A percentile compares a stretch with the other conserved stretches of the same genome.
Conservation (phyloP, 2,888 invertebrate genomes). For the Unio delphinus region DNA sequence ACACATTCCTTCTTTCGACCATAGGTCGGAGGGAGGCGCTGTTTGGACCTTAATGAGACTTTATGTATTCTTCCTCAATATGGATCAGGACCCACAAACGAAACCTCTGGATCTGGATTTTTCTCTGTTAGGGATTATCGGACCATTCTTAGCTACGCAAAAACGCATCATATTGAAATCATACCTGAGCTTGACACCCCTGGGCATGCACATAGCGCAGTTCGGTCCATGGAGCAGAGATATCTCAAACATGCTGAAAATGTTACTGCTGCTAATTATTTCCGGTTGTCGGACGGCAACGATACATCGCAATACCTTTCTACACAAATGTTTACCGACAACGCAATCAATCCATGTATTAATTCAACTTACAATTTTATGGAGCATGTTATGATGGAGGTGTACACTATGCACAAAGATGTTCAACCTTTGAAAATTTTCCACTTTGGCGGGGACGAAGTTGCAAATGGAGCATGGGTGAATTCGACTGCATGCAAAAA, state of each 20-base stretch:
- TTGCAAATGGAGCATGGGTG: conserved; percentile 57
- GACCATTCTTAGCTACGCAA: conserved; percentile 60
- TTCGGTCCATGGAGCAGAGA: conserved; percentile 61
- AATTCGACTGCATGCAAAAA: conserved; percentile 54
- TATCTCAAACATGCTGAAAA: conserved; percentile 23
- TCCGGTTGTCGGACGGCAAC: conserved; percentile 46
- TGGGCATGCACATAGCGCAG: conserved; percentile 64
- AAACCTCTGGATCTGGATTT: conserved; percentile 47
- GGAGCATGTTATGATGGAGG: conserved; percentile 43
- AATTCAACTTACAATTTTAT: conserved; percentile 57
- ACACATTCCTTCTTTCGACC: too few species aligned
- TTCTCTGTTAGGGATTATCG: conserved; percentile 47
- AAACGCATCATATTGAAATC: conserved; percentile 56
- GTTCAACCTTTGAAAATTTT: conserved; percentile 54
- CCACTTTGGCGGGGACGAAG: conserved; percentile 69
- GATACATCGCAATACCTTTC: conserved; percentile 47
- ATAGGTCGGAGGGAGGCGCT: conserved; percentile 46
- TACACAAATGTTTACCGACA: conserved; percentile 53
- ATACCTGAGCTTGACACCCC: conserved; percentile 69
- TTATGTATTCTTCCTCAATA: conserved; percentile 53
- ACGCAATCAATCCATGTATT: conserved; percentile 59
- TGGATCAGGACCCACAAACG: conserved; percentile 50
- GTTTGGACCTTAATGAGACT: conserved; percentile 46
- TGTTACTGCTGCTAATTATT: conserved; percentile 26
- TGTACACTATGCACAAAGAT: conserved; percentile 46